Evolutionary conservation across 2,113 vertebrate genomes (phyloP).

Genomic region (Platysteira castanea): DNA sequence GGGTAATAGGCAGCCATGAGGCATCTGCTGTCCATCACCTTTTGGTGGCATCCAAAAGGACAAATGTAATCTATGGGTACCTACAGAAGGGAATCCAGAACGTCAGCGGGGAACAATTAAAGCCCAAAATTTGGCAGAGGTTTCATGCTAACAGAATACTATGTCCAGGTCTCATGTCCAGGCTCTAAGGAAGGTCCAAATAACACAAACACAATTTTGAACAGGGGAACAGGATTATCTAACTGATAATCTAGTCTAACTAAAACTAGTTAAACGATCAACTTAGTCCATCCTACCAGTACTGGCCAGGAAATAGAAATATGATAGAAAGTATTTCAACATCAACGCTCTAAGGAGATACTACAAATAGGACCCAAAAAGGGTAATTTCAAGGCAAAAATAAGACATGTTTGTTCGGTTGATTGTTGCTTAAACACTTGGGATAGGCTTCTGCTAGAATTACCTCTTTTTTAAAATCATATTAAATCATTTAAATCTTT

Average conservation of each 20-base stretch:
- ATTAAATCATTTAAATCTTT: no score
- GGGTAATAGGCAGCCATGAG: neutral
- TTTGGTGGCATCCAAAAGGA: neutral
- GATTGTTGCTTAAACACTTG: neutral
- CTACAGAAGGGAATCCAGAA: neutral
- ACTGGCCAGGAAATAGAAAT: neutral
- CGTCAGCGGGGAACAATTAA: rapidly evolving
- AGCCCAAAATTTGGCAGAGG: neutral
- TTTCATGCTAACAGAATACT: neutral
- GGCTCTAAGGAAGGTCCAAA: neutral
- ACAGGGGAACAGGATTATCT: neutral
- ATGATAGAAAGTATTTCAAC: neutral
- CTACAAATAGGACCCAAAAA: neutral
- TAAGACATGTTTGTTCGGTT: rapidly evolving
- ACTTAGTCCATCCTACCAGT: neutral
- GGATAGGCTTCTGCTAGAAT: neutral
- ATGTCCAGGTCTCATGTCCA: neutral
- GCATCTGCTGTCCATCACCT: neutral
- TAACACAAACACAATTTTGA: neutral
- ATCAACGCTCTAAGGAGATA: neutral
- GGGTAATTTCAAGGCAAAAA: neutral
- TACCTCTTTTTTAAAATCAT: neutral
- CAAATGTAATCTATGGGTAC: neutral
- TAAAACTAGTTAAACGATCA: neutral
- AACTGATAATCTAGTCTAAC: neutral